Percentiles rank a stretch among this genome's conserved stretches.
phyloP scores from a whole-genome alignment of 2,797 vertebrate species.

The Pantherophis vulpinus region DNA sequence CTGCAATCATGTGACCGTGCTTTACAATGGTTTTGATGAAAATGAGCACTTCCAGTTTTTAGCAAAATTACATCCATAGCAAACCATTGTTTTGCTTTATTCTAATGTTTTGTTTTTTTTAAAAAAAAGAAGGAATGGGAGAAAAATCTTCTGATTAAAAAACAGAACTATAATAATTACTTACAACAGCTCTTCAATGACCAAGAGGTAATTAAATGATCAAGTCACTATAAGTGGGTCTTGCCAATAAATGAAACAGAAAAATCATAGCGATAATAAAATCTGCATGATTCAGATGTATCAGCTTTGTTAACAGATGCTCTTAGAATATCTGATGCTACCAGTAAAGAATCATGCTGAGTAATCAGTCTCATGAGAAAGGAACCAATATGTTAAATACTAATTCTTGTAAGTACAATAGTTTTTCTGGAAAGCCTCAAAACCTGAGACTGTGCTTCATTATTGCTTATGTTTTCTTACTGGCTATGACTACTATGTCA shows the following conservation, averaged over 20 bases:
- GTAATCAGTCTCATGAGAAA: not conserved
- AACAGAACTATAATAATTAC: not conserved
- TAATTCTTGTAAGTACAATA: not conserved
- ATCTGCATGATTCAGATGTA: not conserved
- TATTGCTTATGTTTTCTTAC: not conserved
- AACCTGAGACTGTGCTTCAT: not conserved
- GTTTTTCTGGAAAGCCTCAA: not conserved
- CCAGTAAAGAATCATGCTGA: not conserved
- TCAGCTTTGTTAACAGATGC: slow-evolving; percentile 6
- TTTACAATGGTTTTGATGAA: not conserved
- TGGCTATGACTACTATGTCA: not conserved
- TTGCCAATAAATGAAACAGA: not conserved
- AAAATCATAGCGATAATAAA: slow-evolving; percentile 6
- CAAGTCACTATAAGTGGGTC: not conserved
- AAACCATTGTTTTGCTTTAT: not conserved
- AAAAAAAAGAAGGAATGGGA: not conserved
- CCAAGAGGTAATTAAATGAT: not conserved
- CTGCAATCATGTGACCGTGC: not conserved
- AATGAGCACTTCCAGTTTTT: not conserved
- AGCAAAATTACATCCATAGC: not conserved
- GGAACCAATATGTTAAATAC: slow-evolving; percentile 8
- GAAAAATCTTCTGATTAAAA: not conserved
- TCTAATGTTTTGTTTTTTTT: not conserved
- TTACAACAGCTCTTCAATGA: not conserved
- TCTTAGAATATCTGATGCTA: slow-evolving; percentile 20